A percentile compares a stretch with the other conserved stretches of the same genome.
phyloP scores from a whole-genome alignment of 2,797 vertebrate species.

The Knipowitschia caucasica region DNA sequence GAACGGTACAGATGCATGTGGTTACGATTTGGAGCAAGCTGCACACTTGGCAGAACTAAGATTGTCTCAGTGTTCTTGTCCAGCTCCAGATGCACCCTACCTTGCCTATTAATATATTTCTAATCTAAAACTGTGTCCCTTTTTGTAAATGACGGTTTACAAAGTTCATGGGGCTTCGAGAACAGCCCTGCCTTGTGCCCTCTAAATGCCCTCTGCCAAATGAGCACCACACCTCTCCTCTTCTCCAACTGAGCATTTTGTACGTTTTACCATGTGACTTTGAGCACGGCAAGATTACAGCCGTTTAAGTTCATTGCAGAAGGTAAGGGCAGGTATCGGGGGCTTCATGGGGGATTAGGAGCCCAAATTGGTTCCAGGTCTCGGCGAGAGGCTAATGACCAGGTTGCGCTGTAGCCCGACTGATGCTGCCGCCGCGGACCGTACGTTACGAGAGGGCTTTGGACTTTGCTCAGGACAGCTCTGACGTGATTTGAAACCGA shows the following conservation, averaged over 20 bases:
- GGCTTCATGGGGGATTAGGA: slow-evolving; percentile 89
- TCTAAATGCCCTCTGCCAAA: slow-evolving; percentile 70
- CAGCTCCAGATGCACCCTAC: slow-evolving; percentile 66
- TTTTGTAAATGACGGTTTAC: background rate
- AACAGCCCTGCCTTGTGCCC: slow-evolving; percentile 63
- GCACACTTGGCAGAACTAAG: slow-evolving; percentile 46
- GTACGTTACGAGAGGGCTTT: slow-evolving; percentile 44
- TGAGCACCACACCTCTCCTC: slow-evolving; percentile 60
- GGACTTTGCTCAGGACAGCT: slow-evolving; percentile 70
- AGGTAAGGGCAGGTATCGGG: slow-evolving; percentile 86
- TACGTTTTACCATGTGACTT: slow-evolving; percentile 75
- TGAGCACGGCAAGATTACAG: slow-evolving; percentile 79
- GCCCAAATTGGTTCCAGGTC: slow-evolving; percentile 97
- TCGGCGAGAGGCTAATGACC: slow-evolving; percentile 83
- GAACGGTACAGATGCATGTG: slow-evolving; percentile 63
- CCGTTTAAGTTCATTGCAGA: slow-evolving; percentile 91
- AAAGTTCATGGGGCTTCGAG: slow-evolving; percentile 47
- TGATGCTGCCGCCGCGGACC: slow-evolving; percentile 59
- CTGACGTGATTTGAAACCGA: slow-evolving; percentile 69
- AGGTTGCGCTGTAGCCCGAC: slow-evolving; percentile 63
- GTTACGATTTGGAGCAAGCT: slow-evolving; percentile 61
- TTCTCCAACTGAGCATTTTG: slow-evolving; percentile 61
- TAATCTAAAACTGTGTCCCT: slow-evolving; percentile 16
- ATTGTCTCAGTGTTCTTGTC: slow-evolving; percentile 73
- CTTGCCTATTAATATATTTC: background rate